These are phyloP conservation scores for Bostrychus sinensis DNA, from an alignment of 2,113 vertebrate species.

Conservation along the genomic window DNA sequence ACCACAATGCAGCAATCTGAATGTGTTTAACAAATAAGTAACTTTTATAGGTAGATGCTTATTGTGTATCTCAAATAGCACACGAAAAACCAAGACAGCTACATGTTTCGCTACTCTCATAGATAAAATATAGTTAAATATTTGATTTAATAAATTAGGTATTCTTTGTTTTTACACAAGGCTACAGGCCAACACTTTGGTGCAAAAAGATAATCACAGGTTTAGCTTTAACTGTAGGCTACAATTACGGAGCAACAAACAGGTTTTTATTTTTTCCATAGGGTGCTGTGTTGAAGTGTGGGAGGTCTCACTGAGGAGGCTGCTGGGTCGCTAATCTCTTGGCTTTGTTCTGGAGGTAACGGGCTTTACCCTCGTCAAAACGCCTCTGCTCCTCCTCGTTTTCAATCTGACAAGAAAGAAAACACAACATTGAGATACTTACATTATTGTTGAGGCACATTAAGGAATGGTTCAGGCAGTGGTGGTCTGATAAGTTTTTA, in stretches of 20 bases:
- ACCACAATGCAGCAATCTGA: too few relatives aligned
- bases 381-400: constrained; percentile 90
- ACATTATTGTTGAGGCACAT: too few relatives aligned
- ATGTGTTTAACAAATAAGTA: too few relatives aligned
- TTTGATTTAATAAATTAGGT: constrained; percentile 45
- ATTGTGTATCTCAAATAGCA: too few relatives aligned
- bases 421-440: background rate
- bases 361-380: constrained; percentile 89
- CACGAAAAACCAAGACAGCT: too few relatives aligned
- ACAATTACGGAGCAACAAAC: constrained; percentile 35
- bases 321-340: constrained; percentile 83
- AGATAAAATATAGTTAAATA: constrained; percentile 39
- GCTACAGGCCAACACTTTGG: constrained; percentile 57
- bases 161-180: constrained; percentile 45
- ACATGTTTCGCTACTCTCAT: background rate
- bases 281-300: constrained; percentile 15
- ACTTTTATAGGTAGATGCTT: too few relatives aligned
- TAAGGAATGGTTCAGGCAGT: too few relatives aligned
- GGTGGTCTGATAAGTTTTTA: too few relatives aligned
- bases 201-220: constrained; percentile 39
- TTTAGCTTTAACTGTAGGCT: constrained; percentile 34
- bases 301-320: constrained; percentile 63
- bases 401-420: constrained; percentile 77
- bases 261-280: constrained; percentile 28
- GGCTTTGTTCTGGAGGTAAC: constrained; percentile 92